A percentile compares a stretch with the other conserved stretches of the same genome.
These are phyloP conservation scores for Platysternon megacephalum DNA, from an alignment of 2,113 vertebrate species.

Conservation along the genomic window DNA sequence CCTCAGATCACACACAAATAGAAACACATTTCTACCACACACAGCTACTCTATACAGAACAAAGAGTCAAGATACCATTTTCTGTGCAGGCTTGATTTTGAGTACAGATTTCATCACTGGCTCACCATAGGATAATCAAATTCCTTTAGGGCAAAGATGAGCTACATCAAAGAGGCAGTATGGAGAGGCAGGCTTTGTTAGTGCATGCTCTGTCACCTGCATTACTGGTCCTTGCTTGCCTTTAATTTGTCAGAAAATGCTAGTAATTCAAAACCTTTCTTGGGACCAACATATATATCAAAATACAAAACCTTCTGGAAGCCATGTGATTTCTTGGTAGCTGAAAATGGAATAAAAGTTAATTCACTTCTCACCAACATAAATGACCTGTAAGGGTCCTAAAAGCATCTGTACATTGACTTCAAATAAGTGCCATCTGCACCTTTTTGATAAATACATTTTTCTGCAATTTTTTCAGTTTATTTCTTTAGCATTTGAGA, in stretches of 20 bases:
- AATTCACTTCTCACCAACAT: conserved; percentile 18
- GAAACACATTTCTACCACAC: conserved; percentile 70
- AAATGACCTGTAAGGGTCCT: background rate
- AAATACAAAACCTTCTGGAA: conserved; percentile 30
- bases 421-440: conserved; percentile 11
- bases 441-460: background rate
- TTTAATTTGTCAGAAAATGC: conserved; percentile 77
- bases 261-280: conserved; percentile 56
- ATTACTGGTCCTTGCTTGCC: conserved; percentile 65
- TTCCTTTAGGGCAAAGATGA: conserved; percentile 75
- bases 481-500: conserved; percentile 14
- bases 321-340: conserved; percentile 37
- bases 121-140: conserved; percentile 74
- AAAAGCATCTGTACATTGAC: conserved; percentile 6
- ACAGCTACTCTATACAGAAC: conserved; percentile 69
- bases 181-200: conserved; percentile 69
- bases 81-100: conserved; percentile 74
- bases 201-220: conserved; percentile 67
- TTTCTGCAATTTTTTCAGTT: conserved; percentile 2
- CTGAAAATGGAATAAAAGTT: background rate
- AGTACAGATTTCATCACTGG: conserved; percentile 78
- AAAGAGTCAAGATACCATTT: conserved; percentile 73
- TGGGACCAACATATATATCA: conserved; percentile 38
- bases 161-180: conserved; percentile 74
- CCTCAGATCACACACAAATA: conserved; percentile 67